Evolutionary conservation across 2,888 invertebrate species (phyloP), one percentile per base, ranked within the genome.

Genomic region (Aphodius sticticus): DNA sequence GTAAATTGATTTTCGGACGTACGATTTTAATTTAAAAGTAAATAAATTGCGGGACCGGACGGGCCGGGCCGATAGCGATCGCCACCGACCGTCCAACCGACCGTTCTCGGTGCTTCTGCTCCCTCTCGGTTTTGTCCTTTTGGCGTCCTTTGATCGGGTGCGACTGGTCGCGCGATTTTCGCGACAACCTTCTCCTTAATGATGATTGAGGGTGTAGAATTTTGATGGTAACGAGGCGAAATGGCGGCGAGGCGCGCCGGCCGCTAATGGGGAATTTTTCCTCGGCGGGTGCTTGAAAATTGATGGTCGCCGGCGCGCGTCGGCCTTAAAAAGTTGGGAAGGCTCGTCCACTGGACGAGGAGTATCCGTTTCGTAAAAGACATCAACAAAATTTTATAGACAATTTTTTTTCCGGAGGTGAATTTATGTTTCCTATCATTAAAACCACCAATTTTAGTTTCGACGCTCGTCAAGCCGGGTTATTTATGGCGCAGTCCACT

Each of bases 1-100:
- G 85, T 86, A 87, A 87, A 87, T 87, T 87, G 87, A 87, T 87
- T 87, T 87, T 87, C 85, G 82, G 85, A 80, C 86, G 85, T 86
- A 83, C 84, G 84, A 85, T 86, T 86, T 87, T 86, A 86, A 87
- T 87, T 87, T 86, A 84, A 84, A 83, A 83, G 83, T 82, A 85
- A 86, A 86, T 85, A 86, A 85, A 86, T 85, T 85, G 84, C 84
- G 80, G 82, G 80, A 81, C 79, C n/a, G 37, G 53, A 53, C 53
- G 53, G 53, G 3, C 53, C 53, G 77, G 80, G 81, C 83, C 82
- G 85, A 85, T 84, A 84, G 83, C 83, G 82, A 85, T 84, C 84
- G 81, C 83, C 80, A 53, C 79, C 80, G 79, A 77, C 78, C 78
- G 69, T 16, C 53, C 70, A 16, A 76, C 76, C 74, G 53, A 74